phyloP scores from a whole-genome alignment of 2,888 invertebrate genomes.

The Allygus modestus region DNA sequence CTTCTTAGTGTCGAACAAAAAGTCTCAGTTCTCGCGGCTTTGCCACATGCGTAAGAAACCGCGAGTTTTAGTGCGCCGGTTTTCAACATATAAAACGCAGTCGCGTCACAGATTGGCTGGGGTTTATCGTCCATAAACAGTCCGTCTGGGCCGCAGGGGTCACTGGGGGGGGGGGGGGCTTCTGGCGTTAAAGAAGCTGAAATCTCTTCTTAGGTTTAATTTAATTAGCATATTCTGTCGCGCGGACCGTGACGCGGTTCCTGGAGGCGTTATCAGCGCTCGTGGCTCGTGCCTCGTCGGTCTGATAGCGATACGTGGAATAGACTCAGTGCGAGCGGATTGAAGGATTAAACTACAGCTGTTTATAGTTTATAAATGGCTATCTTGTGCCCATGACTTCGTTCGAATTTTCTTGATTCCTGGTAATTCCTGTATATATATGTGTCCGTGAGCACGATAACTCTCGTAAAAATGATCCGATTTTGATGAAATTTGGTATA shows the following conservation, averaged over 20 bases:
- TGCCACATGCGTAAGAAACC: background rate
- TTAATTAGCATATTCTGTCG: background rate
- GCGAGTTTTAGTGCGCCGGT: background rate
- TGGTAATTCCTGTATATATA: too few species aligned
- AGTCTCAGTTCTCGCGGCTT: background rate
- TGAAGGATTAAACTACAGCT: too few species aligned
- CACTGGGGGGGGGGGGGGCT: background rate
- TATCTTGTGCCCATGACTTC: too few species aligned
- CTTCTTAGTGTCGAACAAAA: too few species aligned
- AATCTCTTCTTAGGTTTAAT: background rate
- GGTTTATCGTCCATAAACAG: slow-evolving; percentile 14
- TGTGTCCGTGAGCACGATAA: too few species aligned
- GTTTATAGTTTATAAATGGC: too few species aligned
- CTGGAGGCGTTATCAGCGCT: background rate
- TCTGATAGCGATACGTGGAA: too few species aligned
- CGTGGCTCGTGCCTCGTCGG: too few species aligned
- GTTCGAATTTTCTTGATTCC: too few species aligned
- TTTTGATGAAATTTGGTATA: too few species aligned
- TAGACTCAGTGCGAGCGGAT: too few species aligned
- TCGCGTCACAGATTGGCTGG: background rate
- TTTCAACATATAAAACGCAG: background rate
- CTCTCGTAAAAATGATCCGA: too few species aligned
- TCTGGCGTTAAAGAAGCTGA: background rate
- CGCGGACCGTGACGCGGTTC: background rate
- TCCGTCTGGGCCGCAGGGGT: slow-evolving; percentile 1